These are phyloP conservation scores for Cephus pulcher DNA, from an alignment of 2,888 invertebrate genomes.

Conservation along the genomic window DNA sequence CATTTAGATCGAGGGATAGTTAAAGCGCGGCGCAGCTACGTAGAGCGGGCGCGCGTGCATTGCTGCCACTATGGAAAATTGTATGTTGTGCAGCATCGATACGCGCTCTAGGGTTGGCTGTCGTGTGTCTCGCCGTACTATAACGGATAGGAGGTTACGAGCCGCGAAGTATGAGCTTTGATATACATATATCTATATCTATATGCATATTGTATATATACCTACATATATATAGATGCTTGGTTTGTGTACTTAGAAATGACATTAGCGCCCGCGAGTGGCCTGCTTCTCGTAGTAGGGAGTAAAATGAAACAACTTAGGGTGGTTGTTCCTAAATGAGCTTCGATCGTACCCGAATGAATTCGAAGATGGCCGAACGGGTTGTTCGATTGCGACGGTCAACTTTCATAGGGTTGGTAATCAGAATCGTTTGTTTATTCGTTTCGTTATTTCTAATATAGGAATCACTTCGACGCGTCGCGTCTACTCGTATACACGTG, in stretches of 20 bases:
- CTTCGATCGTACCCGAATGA: not conserved
- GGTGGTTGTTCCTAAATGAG: not conserved
- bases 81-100: slow-evolving; percentile 38
- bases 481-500: not conserved
- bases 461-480: not conserved
- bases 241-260: slow-evolving; percentile 46
- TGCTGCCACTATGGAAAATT: slow-evolving; percentile 52
- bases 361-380: too few species aligned
- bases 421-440: too few species aligned
- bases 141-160: not conserved
- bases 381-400: too few species aligned
- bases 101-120: not conserved
- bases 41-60: slow-evolving; percentile 38
- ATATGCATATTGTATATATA: not conserved
- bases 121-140: not conserved
- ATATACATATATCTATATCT: not conserved
- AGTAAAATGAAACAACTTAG: not conserved
- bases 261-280: slow-evolving; percentile 39
- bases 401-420: too few species aligned
- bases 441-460: not conserved
- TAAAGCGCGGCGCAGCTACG: slow-evolving; percentile 56
- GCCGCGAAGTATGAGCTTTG: not conserved
- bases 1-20: slow-evolving; percentile 67
- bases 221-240: not conserved
- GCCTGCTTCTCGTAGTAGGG: not conserved